Evolutionary conservation across 2,797 vertebrate species (phyloP), one percentile per base, ranked within the genome.

Genomic region (Macroramphosus scolopax): DNA sequence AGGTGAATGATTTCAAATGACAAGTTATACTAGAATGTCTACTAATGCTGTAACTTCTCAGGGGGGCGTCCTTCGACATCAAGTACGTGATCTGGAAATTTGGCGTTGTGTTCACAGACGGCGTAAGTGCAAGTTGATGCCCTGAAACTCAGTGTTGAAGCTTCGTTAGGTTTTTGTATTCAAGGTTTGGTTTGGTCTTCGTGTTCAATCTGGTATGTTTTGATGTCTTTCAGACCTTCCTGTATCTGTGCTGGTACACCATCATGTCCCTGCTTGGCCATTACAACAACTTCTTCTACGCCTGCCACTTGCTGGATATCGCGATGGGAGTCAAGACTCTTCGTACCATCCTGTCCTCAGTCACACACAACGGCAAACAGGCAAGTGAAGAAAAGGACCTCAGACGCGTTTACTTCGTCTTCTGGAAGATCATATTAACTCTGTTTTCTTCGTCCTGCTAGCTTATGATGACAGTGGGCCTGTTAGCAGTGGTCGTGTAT

Each of bases 61-160:
- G 95, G 93, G 36, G 80, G 45, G 93, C 92, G 0, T 82, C 92
- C 45, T 88, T 94, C n/a, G 95, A 97, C 58, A 76, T 96, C 51
- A 95, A 97, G 69, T 97, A 96, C 83, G 93, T 95, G 85, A 90
- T 97, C 75, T 97, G 95, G 95, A 97, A 97, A 69, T 93, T 96
- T 4, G 95, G 95, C 5, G 94, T 97, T 39, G 91, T 97, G 36
- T 96, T 97, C 75, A 97, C 95, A 2, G 92, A 97, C 5, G 94
- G 95, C 1, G 95, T 97, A 89, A 93, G 93, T 58, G 49, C 37
- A 33, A 3, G 6, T 22, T 22, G 3, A 22, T 22, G 6, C 6
- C 3, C 20, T 22, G 6, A n/a, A n/a, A n/a, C n/a, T 22, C 20
- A 22, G 20, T 22, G 20, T 6, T 22, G 20, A 22, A 40, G 20